Percentiles rank a stretch among this genome's conserved stretches.
Conservation (phyloP, 2,888 invertebrate species). For the Branchellion lobata region DNA sequence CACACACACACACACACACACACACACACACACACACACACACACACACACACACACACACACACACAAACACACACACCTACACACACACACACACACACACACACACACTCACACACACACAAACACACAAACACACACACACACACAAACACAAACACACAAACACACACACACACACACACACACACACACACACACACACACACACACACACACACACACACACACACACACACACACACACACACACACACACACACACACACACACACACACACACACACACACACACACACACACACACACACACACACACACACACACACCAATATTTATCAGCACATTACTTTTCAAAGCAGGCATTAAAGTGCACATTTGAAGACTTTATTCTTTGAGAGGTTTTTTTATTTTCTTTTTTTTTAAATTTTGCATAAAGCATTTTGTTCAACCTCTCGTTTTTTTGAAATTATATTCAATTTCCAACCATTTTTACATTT, state of each 20-base stretch:
- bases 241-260: conserved; percentile 18
- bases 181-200: conserved; percentile 18
- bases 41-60: conserved; percentile 18
- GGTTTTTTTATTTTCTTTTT: too few relatives aligned
- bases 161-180: conserved; percentile 19
- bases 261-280: conserved; percentile 18
- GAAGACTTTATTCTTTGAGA: too few relatives aligned
- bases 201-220: conserved; percentile 15
- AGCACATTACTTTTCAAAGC: not conserved
- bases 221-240: conserved; percentile 18
- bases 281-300: conserved; percentile 16
- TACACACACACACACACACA: conserved; percentile 16
- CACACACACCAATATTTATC: not conserved
- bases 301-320: conserved; percentile 22
- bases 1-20: conserved; percentile 15
- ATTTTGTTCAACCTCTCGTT: too few relatives aligned
- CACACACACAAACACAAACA: conserved; percentile 15
- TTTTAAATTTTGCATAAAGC: too few relatives aligned
- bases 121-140: conserved; percentile 14
- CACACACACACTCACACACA: conserved; percentile 14
- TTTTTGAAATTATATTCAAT: too few relatives aligned
- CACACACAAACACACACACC: conserved; percentile 6
- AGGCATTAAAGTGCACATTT: too few relatives aligned
- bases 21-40: conserved; percentile 18
- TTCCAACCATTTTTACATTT: too few relatives aligned